phyloP scores from a whole-genome alignment of 2,797 vertebrate species.

The Meriones psammophilus region DNA sequence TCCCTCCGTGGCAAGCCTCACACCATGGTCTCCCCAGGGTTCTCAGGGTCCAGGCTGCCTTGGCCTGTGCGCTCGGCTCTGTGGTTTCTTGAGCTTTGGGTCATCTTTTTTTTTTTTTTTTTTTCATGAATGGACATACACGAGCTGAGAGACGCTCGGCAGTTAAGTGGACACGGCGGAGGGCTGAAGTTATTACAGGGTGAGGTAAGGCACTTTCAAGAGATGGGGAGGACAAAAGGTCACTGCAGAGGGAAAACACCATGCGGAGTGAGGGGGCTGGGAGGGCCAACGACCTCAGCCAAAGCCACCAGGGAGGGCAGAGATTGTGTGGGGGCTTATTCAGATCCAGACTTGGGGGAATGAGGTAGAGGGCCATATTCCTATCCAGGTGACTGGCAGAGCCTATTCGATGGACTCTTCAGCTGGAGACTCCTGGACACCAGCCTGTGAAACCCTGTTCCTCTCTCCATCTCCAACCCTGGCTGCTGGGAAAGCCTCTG shows the following conservation, averaged over 20 bases:
- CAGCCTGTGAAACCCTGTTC: too few species aligned
- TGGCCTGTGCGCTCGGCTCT: background rate
- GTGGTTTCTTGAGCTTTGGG: background rate
- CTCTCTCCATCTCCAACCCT: too few species aligned
- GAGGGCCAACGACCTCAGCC: background rate
- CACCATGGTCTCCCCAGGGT: background rate
- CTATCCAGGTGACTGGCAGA: background rate
- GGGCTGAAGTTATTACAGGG: background rate
- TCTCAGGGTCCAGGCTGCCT: background rate
- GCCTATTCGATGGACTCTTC: background rate
- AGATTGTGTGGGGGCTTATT: background rate
- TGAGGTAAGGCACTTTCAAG: background rate
- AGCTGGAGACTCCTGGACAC: too few species aligned
- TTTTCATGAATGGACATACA: background rate
- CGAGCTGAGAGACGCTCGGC: background rate
- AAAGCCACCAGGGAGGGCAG: background rate
- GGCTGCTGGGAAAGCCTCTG: too few species aligned
- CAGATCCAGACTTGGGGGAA: background rate
- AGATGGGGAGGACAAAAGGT: background rate
- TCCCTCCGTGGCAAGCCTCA: background rate
- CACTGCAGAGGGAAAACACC: accelerated
- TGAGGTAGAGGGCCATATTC: background rate
- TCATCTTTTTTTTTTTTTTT: background rate
- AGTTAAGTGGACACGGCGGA: background rate
- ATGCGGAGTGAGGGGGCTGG: background rate